Base-by-base conservation (phyloP, 2,797 vertebrate species). In the Acridotheres tristis region DNA sequence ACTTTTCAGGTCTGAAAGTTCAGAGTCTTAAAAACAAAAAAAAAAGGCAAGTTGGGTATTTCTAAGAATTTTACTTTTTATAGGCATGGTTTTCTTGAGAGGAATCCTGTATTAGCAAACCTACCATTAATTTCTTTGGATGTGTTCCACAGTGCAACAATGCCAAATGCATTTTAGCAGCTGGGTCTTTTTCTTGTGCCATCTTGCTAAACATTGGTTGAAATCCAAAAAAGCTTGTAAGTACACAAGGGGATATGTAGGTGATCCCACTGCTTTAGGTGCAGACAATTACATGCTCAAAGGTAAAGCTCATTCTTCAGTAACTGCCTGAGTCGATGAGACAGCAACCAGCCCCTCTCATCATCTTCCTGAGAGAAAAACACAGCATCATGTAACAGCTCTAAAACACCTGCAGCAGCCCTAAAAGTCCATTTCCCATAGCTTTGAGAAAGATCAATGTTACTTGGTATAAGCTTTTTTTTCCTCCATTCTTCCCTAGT, bases 171-270 rank as follows among this genome's bases (percentile, higher is more conserved):
- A 9, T 88, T 90, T 85, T 30, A 91, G 71, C 77, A 88, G 62
- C 71, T 88, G 88, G 47, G 62, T 53, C 89, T 30, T 61, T 67
- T 38, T 25, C 57, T 34, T 47, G 62, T 75, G 69, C 51, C 62
- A 57, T 85, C 73, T 53, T 96, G 61, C 82, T 50, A 22, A 92
- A 61, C 34, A 3, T 40, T 95, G 91, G 87, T 94, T 7, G 25
- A 86, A 78, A 85, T 96, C 87, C 94, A 95, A 25, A 48, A 75
- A 22, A 21, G 14, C 92, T 84, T 95, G 85, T 97, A 86, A 88
- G 48, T 54, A 47, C 79, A 90, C 76, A 29, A 9, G 16, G 25
- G 45, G 34, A 8, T 63, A 2, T 86, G 76, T 36, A 78, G 59
- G 66, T 92, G 92, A 93, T 93, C 91, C 85, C 55, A 59, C 86